Conservation (phyloP, 2,888 invertebrate species). For the Trichacis sp. region DNA sequence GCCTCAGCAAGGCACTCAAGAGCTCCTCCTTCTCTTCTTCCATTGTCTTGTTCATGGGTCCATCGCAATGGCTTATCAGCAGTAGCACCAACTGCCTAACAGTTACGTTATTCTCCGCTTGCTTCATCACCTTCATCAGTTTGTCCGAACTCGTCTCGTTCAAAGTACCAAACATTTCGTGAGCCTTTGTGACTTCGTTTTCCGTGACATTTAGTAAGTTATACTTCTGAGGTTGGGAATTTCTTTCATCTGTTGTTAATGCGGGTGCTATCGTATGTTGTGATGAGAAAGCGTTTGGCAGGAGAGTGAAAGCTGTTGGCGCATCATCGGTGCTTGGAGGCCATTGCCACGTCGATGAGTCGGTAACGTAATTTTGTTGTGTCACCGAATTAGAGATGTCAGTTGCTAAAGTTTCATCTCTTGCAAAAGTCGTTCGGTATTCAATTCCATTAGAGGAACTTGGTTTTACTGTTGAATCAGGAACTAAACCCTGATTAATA, state of each 20-base stretch:
- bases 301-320: constrained; percentile 61
- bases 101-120: constrained; percentile 82
- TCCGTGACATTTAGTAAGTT: constrained; percentile 74
- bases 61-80: constrained; percentile 82
- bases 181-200: constrained; percentile 78
- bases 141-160: constrained; percentile 82
- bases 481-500: constrained; percentile 76
- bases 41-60: constrained; percentile 77
- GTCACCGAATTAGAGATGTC: constrained; percentile 58
- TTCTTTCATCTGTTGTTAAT: constrained; percentile 18
- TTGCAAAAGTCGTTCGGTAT: constrained; percentile 40
- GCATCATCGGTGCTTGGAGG: constrained; percentile 55
- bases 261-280: constrained; percentile 57
- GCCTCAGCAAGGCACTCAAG: constrained; percentile 77
- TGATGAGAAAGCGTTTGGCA: constrained; percentile 52
- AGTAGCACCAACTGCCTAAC: constrained; percentile 80
- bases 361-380: constrained; percentile 56
- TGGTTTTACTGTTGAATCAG: constrained; percentile 39
- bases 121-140: constrained; percentile 84
- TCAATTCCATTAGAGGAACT: constrained; percentile 47
- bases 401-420: constrained; percentile 45
- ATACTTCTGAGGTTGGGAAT: constrained; percentile 52
- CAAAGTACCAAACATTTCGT: constrained; percentile 81
- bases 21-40: constrained; percentile 79
- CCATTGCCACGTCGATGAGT: constrained; percentile 58